Evolutionary conservation across 2,888 invertebrate genomes (phyloP).

Genomic region (Gastracanthus pulcherrimus): DNA sequence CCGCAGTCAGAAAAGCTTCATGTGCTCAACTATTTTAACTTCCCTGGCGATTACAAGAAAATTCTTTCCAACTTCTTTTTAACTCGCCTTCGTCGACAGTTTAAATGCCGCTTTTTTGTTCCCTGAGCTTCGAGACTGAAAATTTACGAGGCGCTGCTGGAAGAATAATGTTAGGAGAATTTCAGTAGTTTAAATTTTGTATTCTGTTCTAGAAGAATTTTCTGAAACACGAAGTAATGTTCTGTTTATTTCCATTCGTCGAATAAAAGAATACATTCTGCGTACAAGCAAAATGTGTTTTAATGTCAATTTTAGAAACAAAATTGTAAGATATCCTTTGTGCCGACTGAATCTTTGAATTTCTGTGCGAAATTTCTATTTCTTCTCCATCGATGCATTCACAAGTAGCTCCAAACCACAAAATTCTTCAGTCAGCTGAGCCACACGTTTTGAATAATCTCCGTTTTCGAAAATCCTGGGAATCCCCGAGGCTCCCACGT

Average conservation of each 20-base stretch:
- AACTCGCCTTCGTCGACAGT: neutral
- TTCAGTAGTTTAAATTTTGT: neutral
- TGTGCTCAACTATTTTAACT: constrained; percentile 32
- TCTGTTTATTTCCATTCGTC: no score
- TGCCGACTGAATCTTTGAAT: neutral
- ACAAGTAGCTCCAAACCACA: neutral
- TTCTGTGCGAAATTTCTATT: neutral
- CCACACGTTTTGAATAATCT: no score
- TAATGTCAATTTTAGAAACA: no score
- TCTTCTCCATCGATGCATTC: neutral
- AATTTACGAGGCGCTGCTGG: constrained; percentile 15
- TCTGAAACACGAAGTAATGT: neutral
- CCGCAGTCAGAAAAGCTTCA: neutral
- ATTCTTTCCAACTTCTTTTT: neutral
- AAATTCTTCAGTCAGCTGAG: constrained; percentile 20
- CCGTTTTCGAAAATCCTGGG: constrained; percentile 23
- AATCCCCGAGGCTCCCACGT: constrained; percentile 35
- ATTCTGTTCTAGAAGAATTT: neutral
- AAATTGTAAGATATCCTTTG: no score
- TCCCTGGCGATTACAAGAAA: constrained; percentile 14
- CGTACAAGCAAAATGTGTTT: no score
- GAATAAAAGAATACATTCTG: no score
- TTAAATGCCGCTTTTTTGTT: neutral
- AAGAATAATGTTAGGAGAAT: constrained; percentile 11
- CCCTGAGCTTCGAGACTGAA: neutral